These are phyloP conservation scores for Drosophila watanabei DNA, from an alignment of 1,140 invertebrate species.

Conservation along the genomic window DNA sequence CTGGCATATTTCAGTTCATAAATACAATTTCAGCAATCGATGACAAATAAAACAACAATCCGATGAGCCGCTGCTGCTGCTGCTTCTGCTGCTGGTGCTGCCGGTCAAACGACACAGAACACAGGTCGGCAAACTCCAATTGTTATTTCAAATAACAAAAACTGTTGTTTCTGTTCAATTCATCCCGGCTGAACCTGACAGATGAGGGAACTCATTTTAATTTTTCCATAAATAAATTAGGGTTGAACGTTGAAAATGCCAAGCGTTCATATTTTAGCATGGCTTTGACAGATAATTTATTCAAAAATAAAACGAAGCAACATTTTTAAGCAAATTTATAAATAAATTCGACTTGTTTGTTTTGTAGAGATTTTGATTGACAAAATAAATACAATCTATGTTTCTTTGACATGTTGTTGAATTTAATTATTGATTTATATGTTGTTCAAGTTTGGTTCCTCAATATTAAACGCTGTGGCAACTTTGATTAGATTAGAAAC, in stretches of 20 bases:
- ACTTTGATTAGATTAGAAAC: not conserved
- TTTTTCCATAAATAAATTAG: conserved; percentile 46
- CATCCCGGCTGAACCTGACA: conserved; percentile 30
- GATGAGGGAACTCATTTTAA: conserved; percentile 40
- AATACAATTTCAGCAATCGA: conserved; percentile 65
- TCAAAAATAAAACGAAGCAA: conserved; percentile 22
- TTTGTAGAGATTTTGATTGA: not conserved
- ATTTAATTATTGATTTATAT: not conserved
- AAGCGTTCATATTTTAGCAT: conserved; percentile 19
- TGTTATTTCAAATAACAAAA: conserved; percentile 52
- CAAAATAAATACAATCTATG: conserved; percentile 12
- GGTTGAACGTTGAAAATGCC: conserved; percentile 20
- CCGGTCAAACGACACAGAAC: conserved; percentile 8
- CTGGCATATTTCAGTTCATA: conserved; percentile 56
- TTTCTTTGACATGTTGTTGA: not conserved
- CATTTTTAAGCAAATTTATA: conserved; percentile 15
- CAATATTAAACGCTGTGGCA: too few species aligned
- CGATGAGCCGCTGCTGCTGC: too few species aligned
- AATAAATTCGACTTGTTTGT: not conserved
- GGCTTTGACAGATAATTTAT: conserved; percentile 37
- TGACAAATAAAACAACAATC: conserved; percentile 40
- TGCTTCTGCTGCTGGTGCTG: too few species aligned
- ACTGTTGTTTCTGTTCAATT: conserved; percentile 30
- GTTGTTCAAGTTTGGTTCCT: too few species aligned
- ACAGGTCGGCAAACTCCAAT: conserved; percentile 33